These are phyloP conservation scores for Synanthedon vespiformis DNA, from an alignment of 2,888 invertebrate species.

Conservation along the genomic window DNA sequence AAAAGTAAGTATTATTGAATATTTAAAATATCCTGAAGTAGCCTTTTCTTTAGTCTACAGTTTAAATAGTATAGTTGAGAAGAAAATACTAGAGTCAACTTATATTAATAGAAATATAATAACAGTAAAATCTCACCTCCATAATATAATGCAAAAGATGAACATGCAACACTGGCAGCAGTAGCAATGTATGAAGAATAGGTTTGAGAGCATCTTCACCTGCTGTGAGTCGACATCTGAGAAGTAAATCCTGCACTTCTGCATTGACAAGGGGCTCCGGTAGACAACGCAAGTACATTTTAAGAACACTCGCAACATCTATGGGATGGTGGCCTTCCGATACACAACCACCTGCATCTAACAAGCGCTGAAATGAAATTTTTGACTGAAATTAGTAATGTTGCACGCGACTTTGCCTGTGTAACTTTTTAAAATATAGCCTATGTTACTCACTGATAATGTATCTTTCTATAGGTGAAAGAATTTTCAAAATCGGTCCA, in stretches of 20 bases:
- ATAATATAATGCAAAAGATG: constrained; percentile 85
- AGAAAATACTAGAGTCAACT: not conserved
- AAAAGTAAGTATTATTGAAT: no score
- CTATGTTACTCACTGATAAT: no score
- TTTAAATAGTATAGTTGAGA: not conserved
- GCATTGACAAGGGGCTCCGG: constrained; percentile 84
- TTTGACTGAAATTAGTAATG: not conserved
- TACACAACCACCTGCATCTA: constrained; percentile 79
- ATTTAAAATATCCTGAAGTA: no score
- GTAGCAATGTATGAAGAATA: constrained; percentile 76
- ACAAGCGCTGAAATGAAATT: constrained; percentile 57
- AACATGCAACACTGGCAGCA: constrained; percentile 82
- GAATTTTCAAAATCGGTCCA: no score
- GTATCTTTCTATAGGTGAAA: no score
- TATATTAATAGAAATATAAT: not conserved
- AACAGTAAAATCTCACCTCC: constrained; percentile 64
- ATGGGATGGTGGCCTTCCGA: constrained; percentile 81
- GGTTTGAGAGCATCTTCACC: constrained; percentile 73
- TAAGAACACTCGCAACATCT: constrained; percentile 88
- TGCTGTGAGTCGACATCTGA: constrained; percentile 73
- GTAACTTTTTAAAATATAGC: no score
- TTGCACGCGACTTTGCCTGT: no score
- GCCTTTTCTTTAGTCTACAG: no score
- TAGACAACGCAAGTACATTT: constrained; percentile 85
- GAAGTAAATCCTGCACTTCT: constrained; percentile 83